A percentile compares a stretch with the other conserved stretches of the same genome.
Evolutionary conservation across 2,113 vertebrate species (phyloP).

Genomic region (Percina caprodes): DNA sequence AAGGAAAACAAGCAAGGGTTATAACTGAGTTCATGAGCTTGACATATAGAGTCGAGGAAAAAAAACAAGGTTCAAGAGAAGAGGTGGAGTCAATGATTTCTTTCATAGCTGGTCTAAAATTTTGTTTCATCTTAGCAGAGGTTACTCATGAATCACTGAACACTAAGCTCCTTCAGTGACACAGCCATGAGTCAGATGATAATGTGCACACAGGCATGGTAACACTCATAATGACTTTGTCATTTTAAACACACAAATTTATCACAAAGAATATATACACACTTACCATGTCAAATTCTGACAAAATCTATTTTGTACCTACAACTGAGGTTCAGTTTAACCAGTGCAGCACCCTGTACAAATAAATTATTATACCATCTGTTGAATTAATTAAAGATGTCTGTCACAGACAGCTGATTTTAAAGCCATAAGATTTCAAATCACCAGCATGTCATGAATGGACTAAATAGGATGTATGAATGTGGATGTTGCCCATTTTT

Average conservation of each 20-base stretch:
- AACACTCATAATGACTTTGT: constrained; percentile 41
- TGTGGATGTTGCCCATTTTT: not conserved
- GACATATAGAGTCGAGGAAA: not conserved
- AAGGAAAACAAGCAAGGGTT: not conserved
- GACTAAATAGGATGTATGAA: not conserved
- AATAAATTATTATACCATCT: not conserved
- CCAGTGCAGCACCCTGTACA: not conserved
- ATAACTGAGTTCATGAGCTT: not conserved
- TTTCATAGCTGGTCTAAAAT: constrained; percentile 43
- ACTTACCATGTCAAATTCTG: not conserved
- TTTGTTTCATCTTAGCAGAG: constrained; percentile 34
- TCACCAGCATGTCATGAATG: not conserved
- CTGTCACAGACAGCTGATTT: not conserved
- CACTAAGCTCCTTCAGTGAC: constrained; percentile 57
- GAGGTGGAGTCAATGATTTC: constrained; percentile 11
- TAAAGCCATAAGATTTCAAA: not conserved
- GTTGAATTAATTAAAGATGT: not conserved
- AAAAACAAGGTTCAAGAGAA: constrained; percentile 16
- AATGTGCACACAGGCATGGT: constrained; percentile 39
- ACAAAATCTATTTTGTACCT: not conserved
- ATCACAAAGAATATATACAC: not conserved
- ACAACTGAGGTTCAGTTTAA: not conserved
- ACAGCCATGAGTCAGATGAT: constrained; percentile 63
- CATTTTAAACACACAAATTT: constrained; percentile 36
- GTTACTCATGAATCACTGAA: constrained; percentile 62